phyloP scores from a whole-genome alignment of 2,113 vertebrate genomes.

The Bubo scandiacus region DNA sequence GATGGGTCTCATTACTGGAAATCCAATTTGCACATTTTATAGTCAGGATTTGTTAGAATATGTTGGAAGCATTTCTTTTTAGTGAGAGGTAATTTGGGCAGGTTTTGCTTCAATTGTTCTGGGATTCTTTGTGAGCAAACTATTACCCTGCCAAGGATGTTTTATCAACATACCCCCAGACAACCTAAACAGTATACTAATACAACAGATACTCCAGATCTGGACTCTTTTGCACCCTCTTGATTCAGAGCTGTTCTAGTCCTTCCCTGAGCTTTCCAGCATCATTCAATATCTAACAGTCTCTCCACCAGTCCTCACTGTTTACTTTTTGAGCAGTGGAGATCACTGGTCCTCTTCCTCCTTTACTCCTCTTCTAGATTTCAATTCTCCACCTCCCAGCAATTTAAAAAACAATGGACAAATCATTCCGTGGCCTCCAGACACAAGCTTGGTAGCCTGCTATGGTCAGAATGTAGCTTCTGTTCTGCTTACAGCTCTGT shows the following conservation, averaged over 20 bases:
- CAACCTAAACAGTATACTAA: not conserved
- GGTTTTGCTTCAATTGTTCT: not conserved
- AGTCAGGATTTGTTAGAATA: not conserved
- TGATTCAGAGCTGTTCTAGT: not conserved
- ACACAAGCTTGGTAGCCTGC: not conserved
- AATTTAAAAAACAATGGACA: not conserved
- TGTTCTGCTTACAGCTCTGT: not conserved
- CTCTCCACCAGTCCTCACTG: not conserved
- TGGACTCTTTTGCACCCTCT: not conserved
- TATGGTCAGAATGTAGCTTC: not conserved
- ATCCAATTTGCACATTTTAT: constrained; percentile 32
- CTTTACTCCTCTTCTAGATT: not conserved
- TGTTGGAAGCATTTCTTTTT: not conserved
- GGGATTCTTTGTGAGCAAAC: not conserved
- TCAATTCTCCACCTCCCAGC: not conserved
- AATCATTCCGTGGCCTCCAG: not conserved
- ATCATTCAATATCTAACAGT: not conserved
- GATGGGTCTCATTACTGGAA: constrained; percentile 16
- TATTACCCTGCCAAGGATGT: not conserved
- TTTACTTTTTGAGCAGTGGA: not conserved
- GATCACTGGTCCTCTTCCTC: not conserved
- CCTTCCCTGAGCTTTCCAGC: not conserved
- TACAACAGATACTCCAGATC: not conserved
- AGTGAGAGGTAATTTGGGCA: not conserved
- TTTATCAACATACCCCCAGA: not conserved